A percentile compares a stretch with the other conserved stretches of the same genome.
These are phyloP conservation scores for Ciona savignyi DNA, from an alignment of 23 tunicate genomes.

Conservation along the genomic window DNA sequence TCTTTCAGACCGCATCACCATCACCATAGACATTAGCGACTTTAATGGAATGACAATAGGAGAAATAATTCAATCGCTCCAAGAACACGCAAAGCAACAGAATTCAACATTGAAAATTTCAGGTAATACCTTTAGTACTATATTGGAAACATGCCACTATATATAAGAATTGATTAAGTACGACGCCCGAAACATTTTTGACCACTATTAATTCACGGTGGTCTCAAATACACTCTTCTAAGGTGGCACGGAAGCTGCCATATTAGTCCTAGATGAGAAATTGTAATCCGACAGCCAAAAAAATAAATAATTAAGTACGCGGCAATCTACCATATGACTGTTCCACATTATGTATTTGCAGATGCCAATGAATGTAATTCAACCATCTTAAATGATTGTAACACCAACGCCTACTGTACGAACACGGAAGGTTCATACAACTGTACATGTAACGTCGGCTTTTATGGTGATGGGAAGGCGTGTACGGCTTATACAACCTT, in stretches of 20 bases:
- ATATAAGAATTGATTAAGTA: too few relatives aligned
- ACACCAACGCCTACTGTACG: not conserved
- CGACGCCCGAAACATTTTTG: too few relatives aligned
- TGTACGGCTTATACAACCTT: not conserved
- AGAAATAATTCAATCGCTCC: not conserved
- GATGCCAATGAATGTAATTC: not conserved
- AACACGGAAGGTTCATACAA: constrained; percentile 7
- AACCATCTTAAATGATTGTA: not conserved
- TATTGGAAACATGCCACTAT: too few relatives aligned
- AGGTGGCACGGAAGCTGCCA: too few relatives aligned
- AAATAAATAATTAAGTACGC: too few relatives aligned
- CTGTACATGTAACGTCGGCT: constrained; percentile 3
- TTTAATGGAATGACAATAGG: not conserved
- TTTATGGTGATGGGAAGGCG: not conserved
- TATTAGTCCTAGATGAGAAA: too few relatives aligned
- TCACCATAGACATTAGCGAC: not conserved
- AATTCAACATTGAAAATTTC: not conserved
- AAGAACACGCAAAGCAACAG: not conserved
- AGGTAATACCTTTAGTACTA: too few relatives aligned
- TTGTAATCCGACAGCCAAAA: too few relatives aligned
- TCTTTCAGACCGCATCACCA: not conserved
- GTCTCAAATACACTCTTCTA: too few relatives aligned
- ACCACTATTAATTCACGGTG: too few relatives aligned
- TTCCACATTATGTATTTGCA: not conserved
- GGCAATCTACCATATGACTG: too few relatives aligned